phyloP scores from a whole-genome alignment of 2,113 vertebrate species.

The Orcinus orca region DNA sequence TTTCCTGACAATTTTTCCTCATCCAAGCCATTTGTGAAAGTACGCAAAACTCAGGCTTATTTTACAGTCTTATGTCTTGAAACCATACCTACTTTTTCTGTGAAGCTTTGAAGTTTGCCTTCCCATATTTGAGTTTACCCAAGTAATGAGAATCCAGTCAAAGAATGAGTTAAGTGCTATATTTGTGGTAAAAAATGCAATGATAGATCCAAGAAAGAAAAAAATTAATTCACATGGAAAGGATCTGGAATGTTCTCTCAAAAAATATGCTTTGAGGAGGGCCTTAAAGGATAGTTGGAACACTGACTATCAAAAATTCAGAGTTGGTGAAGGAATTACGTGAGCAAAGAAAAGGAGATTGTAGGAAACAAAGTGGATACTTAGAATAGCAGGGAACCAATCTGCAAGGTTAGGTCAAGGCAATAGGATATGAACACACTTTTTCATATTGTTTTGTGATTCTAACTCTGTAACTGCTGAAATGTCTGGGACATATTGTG shows the following conservation, averaged over 20 bases:
- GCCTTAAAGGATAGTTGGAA: background rate
- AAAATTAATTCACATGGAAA: background rate
- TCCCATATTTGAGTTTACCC: background rate
- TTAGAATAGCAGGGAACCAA: background rate
- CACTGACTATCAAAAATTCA: background rate
- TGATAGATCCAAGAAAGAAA: background rate
- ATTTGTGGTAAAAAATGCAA: background rate
- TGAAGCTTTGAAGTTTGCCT: background rate
- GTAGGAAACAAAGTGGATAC: background rate
- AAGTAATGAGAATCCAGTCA: background rate
- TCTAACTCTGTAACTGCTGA: slow-evolving; percentile 22
- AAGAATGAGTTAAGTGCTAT: background rate
- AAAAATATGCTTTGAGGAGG: background rate
- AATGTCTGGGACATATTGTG: background rate
- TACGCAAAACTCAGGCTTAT: background rate
- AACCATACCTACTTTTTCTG: background rate
- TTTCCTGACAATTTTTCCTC: background rate
- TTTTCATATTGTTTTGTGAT: slow-evolving; percentile 54
- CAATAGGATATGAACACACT: background rate
- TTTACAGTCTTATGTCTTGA: background rate
- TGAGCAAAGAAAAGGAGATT: background rate
- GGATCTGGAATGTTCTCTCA: background rate
- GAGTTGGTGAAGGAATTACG: background rate
- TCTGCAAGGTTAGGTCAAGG: slow-evolving; percentile 26
- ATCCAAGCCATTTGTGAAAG: background rate